Evolutionary conservation across 2,888 invertebrate genomes (phyloP).

Genomic region (Heliconius aoede): DNA sequence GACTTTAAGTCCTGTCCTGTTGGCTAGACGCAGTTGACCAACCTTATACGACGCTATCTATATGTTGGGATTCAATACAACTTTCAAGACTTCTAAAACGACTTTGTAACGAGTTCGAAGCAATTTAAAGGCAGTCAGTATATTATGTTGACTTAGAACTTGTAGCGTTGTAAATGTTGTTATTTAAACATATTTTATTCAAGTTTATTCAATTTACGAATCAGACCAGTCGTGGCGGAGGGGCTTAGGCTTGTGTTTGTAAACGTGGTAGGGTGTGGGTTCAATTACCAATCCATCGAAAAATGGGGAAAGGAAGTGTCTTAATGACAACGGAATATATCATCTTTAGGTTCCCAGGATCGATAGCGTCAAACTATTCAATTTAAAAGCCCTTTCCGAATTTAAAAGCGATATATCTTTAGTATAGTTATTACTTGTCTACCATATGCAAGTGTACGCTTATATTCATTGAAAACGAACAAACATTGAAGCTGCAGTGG

Average conservation of each 20-base stretch:
- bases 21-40: conserved; percentile 72
- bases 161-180: conserved; percentile 34
- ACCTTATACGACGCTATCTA: conserved; percentile 64
- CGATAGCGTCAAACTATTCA: no score
- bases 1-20: conserved; percentile 76
- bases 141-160: conserved; percentile 43
- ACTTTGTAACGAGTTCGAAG: conserved; percentile 47
- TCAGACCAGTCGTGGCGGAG: no score
- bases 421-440: not conserved
- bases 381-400: no score
- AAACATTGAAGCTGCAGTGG: conserved; percentile 43
- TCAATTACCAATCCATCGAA: no score
- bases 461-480: conserved; percentile 11
- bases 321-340: no score
- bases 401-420: not conserved
- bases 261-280: no score
- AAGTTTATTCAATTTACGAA: conserved; percentile 3
- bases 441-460: not conserved
- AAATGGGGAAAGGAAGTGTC: no score
- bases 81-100: conserved; percentile 58
- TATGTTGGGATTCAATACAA: conserved; percentile 64
- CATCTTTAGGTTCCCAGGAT: no score
- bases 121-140: conserved; percentile 47
- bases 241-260: no score
- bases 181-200: conserved; percentile 14